Evolutionary conservation across 2,888 invertebrate genomes (phyloP).

Genomic region (Stenodera caucasica): DNA sequence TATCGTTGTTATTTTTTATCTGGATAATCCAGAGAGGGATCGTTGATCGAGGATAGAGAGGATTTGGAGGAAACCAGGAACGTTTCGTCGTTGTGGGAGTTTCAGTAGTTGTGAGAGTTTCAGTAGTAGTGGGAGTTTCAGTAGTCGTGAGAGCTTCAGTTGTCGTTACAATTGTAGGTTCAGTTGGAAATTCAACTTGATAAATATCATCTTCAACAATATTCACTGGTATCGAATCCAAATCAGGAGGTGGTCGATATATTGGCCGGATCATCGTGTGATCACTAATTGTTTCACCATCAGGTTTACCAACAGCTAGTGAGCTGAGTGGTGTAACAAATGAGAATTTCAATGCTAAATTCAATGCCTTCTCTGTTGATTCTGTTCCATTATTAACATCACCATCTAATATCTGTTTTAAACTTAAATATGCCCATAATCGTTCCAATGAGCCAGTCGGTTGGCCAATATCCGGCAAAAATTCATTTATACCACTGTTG

Average conservation of each 20-base stretch:
- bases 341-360: slow-evolving; percentile 59
- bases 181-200: background rate
- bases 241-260: background rate
- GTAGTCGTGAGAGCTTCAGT: background rate
- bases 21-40: slow-evolving; percentile 12
- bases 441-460: slow-evolving; percentile 38
- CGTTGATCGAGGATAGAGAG: background rate
- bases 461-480: slow-evolving; percentile 31
- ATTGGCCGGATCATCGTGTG: background rate
- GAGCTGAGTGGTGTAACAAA: slow-evolving; percentile 74
- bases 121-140: background rate
- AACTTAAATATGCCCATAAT: slow-evolving; percentile 66
- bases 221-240: background rate
- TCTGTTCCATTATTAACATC: slow-evolving; percentile 20
- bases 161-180: background rate
- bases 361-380: slow-evolving; percentile 60
- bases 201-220: background rate
- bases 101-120: background rate
- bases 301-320: slow-evolving; percentile 68
- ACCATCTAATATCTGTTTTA: slow-evolving; percentile 62
- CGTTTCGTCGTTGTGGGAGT: background rate
- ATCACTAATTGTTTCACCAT: slow-evolving; percentile 38
- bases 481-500: background rate
- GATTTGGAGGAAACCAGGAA: background rate
- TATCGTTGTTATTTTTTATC: slow-evolving; percentile 14